Conservation (phyloP, 2,797 vertebrate species). For the Ctenochaetus hawaiiensis region DNA sequence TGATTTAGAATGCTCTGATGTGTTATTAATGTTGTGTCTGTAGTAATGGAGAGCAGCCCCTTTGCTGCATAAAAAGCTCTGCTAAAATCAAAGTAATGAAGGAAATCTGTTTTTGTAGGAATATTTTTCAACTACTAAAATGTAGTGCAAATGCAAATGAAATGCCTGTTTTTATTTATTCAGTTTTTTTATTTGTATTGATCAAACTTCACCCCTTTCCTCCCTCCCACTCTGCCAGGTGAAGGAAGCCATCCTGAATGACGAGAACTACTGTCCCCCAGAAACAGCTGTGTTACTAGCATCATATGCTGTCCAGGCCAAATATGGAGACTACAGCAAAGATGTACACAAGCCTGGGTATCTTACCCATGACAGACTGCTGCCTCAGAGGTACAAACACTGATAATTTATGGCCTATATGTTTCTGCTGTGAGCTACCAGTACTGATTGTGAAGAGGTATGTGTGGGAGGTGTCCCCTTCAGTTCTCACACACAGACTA, state of each 20-base stretch:
- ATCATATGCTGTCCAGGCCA: constrained; percentile 94
- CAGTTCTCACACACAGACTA: not conserved
- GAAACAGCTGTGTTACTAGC: constrained; percentile 95
- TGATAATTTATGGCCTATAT: not conserved
- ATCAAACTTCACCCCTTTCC: not conserved
- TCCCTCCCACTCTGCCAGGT: constrained; percentile 70
- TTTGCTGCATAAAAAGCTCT: too few species aligned
- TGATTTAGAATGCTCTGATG: too few species aligned
- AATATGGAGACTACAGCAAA: constrained; percentile 92
- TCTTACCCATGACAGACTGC: constrained; percentile 91
- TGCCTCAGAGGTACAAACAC: constrained; percentile 91
- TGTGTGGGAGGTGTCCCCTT: not conserved
- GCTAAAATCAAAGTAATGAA: too few species aligned
- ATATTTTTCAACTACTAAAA: too few species aligned
- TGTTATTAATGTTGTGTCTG: too few species aligned
- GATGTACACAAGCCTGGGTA: constrained; percentile 92
- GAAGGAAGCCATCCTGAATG: constrained; percentile 94
- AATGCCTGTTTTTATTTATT: too few species aligned
- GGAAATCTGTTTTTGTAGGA: too few species aligned
- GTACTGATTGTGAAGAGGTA: not conserved
- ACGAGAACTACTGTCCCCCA: constrained; percentile 96
- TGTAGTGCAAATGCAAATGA: too few species aligned
- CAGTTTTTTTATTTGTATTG: too few species aligned
- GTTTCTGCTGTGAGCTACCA: not conserved
- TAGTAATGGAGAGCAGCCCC: too few species aligned